Evolutionary conservation across 1,140 invertebrate species (phyloP), one percentile per base, ranked within the genome.

Genomic region (Heliconius eleuchia): DNA sequence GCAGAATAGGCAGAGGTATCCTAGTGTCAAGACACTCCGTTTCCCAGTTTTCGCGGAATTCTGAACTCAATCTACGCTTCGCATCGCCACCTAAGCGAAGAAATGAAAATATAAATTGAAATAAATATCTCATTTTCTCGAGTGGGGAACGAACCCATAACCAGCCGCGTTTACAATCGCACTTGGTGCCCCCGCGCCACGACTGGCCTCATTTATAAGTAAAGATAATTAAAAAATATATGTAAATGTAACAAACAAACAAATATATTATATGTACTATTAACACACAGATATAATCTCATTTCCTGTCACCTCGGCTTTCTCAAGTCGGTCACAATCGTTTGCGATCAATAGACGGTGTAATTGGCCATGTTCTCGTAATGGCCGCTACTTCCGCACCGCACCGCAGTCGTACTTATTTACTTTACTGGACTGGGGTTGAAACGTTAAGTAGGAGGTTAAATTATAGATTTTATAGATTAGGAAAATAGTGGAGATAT

Each of bases 281-380:
- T 60, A 60, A n/a, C 4, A 46, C 13, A 46, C 13, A 46, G 42
- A 60, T 60, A 60, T 66, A 66, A 66, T 30, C 27, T 30, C 60
- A 30, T 66, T 66, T 66, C 60, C 60, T 66, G 60, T 66, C 60
- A 66, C 71, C 71, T 72, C 37, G 42, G 37, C 71, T 72, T 77
- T 71, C 76, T 77, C 66, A 46, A 76, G 27, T 50, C 55, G 74
- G 55, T 60, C 60, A 37, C 71, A 71, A 72, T 80, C 70, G 75
- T 77, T 80, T 76, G 73, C 81, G 83, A 86, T 84, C 85, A 84
- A 88, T 87, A 83, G 87, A 82, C 75, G 81, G 76, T 60, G 81
- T 84, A 86, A 86, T 86, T 76, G 81, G 60, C 79, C 57, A 46
- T 74, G 77, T 75, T 71, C 76, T 77, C 50, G 75, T 86, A 85